A percentile compares a stretch with the other conserved stretches of the same genome.
Evolutionary conservation across 2,888 invertebrate genomes (phyloP).

Genomic region (Prosopocoilus inquinatus): DNA sequence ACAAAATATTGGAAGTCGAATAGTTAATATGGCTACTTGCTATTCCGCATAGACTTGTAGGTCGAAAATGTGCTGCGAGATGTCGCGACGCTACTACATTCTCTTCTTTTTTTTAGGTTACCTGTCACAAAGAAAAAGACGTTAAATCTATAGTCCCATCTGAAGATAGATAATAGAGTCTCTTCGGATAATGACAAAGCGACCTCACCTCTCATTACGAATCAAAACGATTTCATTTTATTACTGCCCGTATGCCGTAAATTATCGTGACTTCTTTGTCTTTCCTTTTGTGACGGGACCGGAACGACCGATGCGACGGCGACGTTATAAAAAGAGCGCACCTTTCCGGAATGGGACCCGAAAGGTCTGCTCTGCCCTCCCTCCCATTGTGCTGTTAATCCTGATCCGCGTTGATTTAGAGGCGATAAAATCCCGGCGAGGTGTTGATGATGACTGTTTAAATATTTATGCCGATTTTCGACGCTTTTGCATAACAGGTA

Average conservation of each 20-base stretch:
- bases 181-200: too few relatives aligned
- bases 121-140: too few relatives aligned
- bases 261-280: slow-evolving; percentile 2
- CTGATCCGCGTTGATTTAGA: slow-evolving; percentile 27
- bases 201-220: slow-evolving; percentile 24
- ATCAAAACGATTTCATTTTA: slow-evolving; percentile 21
- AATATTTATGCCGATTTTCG: background rate
- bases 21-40: too few relatives aligned
- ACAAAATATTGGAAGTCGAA: too few relatives aligned
- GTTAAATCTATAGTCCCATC: too few relatives aligned
- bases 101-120: too few relatives aligned
- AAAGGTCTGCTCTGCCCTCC: background rate
- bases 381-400: slow-evolving; percentile 14
- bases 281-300: slow-evolving; percentile 20
- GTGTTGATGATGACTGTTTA: slow-evolving; percentile 18
- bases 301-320: too few relatives aligned
- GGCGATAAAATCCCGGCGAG: slow-evolving; percentile 26
- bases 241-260: slow-evolving; percentile 1
- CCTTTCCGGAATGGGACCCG: slow-evolving; percentile 14
- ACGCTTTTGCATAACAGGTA: background rate
- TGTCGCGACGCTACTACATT: too few relatives aligned
- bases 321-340: slow-evolving; percentile 15
- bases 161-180: too few relatives aligned
- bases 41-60: too few relatives aligned
- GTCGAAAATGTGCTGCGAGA: too few relatives aligned